phyloP scores from a whole-genome alignment of 2,113 vertebrate genomes.

The Triplophysa siluroides region DNA sequence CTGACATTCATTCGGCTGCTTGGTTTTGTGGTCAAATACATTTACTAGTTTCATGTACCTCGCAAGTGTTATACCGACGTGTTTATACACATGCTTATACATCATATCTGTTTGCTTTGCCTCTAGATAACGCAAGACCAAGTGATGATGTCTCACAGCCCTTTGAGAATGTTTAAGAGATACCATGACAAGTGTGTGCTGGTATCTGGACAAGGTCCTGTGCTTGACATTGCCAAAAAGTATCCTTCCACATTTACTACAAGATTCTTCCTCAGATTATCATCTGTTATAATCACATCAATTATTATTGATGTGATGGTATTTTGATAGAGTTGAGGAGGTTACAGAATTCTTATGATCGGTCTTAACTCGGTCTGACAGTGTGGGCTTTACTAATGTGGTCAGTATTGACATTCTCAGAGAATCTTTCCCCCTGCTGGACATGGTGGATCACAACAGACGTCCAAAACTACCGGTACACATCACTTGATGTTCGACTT shows the following conservation, averaged over 20 bases:
- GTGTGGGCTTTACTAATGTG: constrained; percentile 83
- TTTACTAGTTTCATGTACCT: neutral
- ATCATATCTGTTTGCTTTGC: constrained; percentile 21
- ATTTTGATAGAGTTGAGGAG: no score
- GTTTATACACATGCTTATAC: no score
- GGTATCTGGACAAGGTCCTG: constrained; percentile 87
- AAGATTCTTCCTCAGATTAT: neutral
- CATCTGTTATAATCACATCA: no score
- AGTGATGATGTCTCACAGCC: constrained; percentile 88
- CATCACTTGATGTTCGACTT: neutral
- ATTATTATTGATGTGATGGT: no score
- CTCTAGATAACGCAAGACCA: constrained; percentile 82
- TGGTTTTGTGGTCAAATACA: neutral
- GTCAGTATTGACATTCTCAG: constrained; percentile 80
- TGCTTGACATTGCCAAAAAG: constrained; percentile 83
- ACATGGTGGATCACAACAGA: constrained; percentile 83
- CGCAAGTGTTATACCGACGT: no score
- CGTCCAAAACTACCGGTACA: constrained; percentile 72
- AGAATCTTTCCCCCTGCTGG: constrained; percentile 82
- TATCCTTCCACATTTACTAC: constrained; percentile 74
- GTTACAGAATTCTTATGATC: neutral
- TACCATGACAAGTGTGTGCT: constrained; percentile 86
- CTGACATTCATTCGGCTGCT: neutral
- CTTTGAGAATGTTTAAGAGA: constrained; percentile 79
- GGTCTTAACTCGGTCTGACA: constrained; percentile 57